Conservation (phyloP, 2,797 vertebrate genomes). For the Neopelma chrysocephalum region DNA sequence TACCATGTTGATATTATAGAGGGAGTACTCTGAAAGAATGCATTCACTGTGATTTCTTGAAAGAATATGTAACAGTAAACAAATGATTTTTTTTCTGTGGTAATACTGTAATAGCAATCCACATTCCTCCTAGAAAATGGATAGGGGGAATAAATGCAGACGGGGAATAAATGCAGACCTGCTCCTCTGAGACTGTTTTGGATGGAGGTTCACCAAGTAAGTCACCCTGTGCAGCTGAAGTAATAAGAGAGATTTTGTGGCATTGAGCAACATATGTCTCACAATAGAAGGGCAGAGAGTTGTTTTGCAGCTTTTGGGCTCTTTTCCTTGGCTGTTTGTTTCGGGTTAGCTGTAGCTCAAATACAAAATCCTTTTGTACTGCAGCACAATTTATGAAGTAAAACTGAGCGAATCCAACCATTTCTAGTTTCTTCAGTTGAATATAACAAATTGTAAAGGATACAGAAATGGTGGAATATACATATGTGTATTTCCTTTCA, state of each 20-base stretch:
- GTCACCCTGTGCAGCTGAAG: constrained; percentile 3
- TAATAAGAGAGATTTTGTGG: background rate
- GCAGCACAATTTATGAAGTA: background rate
- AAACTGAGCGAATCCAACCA: background rate
- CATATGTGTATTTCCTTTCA: background rate
- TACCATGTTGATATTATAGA: background rate
- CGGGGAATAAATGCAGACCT: background rate
- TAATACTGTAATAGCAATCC: background rate
- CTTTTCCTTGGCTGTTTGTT: background rate
- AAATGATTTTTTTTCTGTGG: rapidly evolving
- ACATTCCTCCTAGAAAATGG: background rate
- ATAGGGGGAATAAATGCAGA: background rate
- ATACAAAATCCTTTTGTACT: background rate
- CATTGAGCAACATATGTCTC: constrained; percentile 9
- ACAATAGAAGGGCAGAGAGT: constrained; percentile 27
- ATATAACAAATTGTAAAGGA: background rate
- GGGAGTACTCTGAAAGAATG: background rate
- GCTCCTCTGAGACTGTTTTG: background rate
- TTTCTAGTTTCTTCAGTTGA: background rate
- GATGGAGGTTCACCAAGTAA: constrained; percentile 19
- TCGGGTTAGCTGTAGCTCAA: background rate
- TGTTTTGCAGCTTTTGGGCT: background rate
- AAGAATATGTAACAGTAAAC: background rate
- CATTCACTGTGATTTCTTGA: background rate
- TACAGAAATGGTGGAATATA: background rate